phyloP scores from a whole-genome alignment of 2,113 vertebrate genomes.

The Tachuris rubrigastra region DNA sequence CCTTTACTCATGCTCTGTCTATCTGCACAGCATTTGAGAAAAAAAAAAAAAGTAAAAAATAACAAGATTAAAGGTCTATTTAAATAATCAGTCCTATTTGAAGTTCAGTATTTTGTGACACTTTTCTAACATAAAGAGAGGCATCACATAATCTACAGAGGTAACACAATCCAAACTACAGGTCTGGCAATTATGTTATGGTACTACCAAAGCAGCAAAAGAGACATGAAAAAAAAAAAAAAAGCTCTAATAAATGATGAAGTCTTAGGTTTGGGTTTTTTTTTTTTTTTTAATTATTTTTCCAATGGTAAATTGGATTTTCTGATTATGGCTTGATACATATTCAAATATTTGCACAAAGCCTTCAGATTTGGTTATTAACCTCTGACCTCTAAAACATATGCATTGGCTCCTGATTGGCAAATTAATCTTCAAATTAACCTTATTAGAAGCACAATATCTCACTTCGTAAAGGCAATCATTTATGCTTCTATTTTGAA shows the following conservation, averaged over 20 bases:
- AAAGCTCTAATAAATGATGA: neutral
- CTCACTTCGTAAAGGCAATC: neutral
- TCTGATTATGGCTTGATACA: neutral
- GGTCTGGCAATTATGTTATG: rapidly evolving
- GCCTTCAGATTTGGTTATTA: neutral
- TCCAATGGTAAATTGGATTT: neutral
- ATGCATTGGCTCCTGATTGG: neutral
- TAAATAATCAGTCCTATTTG: neutral
- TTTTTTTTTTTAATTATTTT: too few species aligned
- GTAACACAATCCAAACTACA: neutral
- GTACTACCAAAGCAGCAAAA: neutral
- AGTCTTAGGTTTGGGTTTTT: neutral
- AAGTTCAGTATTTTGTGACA: neutral
- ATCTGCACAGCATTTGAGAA: neutral
- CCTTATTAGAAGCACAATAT: neutral
- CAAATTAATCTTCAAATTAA: too few species aligned
- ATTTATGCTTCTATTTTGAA: neutral
- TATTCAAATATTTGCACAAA: neutral
- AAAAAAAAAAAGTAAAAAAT: neutral
- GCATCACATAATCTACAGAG: neutral
- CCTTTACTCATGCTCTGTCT: neutral
- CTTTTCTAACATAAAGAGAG: neutral
- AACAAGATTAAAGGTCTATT: neutral
- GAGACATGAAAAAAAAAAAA: neutral
- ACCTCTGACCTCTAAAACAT: neutral